Base-by-base conservation (phyloP, 2,888 invertebrate genomes). In the Agonopterix heracliana region DNA sequence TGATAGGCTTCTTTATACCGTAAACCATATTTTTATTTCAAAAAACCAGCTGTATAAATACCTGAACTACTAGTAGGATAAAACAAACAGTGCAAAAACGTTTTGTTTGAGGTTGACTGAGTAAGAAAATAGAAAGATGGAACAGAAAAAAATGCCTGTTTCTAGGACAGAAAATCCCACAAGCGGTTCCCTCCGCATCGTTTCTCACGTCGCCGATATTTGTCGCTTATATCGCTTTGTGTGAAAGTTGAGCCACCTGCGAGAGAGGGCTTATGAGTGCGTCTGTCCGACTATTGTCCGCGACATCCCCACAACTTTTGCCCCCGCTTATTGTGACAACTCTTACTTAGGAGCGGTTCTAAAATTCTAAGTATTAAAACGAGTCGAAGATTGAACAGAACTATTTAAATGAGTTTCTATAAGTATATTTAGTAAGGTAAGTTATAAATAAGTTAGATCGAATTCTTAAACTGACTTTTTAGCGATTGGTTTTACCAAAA, bases 181-280 rank as follows among this genome's bases (percentile, higher is more conserved):
- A 2, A 7, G 26, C 26, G 26, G 26, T 26, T 26, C 26, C 26
- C 26, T 26, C 5, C 26, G 26, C 26, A 26, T 26, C 43, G 17
- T 43, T 26, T 26, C 17, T 5, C 43, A 17, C 26, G 17, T 11
- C 43, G 9, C 14, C 9, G 43, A 43, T 43, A 43, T 43, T 14
- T 17, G 12, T 12, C 41, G 63, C 26, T 26, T 26, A 26, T 59
- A 60, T 60, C 52, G 56, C 59, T 69, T 71, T 72, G 71, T 76
- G 66, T 71, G 66, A 66, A 71, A 76, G 72, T 67, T 64, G 69
- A 58, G 66, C 73, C 68, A 81, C 76, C 83, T 81, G 81, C 60
- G 63, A 66, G 64, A 61, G 80, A 66, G 64, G 61, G 80, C 77
- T 84, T 81, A 84, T 70, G 68, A 65, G 64, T 61, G 13, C 56